phyloP scores from a whole-genome alignment of 2,888 invertebrate genomes.

The Himalopsyche kuldschensis region DNA sequence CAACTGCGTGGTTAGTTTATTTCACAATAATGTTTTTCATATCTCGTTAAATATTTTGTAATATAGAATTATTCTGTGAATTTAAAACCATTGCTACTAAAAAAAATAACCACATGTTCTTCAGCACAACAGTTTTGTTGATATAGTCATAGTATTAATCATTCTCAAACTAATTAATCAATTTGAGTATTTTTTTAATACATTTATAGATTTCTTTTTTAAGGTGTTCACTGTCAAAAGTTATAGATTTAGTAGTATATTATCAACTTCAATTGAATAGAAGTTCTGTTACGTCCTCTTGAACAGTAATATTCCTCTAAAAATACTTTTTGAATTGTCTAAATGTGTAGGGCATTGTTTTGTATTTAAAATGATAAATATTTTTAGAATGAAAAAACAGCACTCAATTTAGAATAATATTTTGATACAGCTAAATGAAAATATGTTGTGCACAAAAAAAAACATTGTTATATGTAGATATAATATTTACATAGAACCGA shows the following conservation, averaged over 20 bases:
- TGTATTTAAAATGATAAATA: neutral
- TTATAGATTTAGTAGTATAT: neutral
- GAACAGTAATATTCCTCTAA: neutral
- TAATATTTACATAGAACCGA: neutral
- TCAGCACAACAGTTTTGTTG: too few species aligned
- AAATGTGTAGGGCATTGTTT: neutral
- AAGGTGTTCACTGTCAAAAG: too few species aligned
- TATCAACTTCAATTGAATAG: neutral
- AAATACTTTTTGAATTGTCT: neutral
- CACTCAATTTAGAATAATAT: neutral
- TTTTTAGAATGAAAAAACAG: neutral
- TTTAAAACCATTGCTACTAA: too few species aligned
- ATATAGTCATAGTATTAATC: too few species aligned
- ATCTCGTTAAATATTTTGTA: too few species aligned
- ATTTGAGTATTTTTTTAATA: too few species aligned
- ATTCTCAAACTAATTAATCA: too few species aligned
- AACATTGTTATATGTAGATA: neutral
- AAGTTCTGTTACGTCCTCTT: neutral
- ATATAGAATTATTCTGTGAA: too few species aligned
- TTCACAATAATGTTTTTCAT: too few species aligned
- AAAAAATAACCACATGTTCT: too few species aligned
- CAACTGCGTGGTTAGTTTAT: too few species aligned
- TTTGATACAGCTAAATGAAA: neutral
- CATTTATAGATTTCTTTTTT: too few species aligned
- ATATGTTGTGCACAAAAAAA: neutral